Evolutionary conservation across 2,888 invertebrate genomes (phyloP), one percentile per base, ranked within the genome.

Genomic region (Melanostoma scalare): DNA sequence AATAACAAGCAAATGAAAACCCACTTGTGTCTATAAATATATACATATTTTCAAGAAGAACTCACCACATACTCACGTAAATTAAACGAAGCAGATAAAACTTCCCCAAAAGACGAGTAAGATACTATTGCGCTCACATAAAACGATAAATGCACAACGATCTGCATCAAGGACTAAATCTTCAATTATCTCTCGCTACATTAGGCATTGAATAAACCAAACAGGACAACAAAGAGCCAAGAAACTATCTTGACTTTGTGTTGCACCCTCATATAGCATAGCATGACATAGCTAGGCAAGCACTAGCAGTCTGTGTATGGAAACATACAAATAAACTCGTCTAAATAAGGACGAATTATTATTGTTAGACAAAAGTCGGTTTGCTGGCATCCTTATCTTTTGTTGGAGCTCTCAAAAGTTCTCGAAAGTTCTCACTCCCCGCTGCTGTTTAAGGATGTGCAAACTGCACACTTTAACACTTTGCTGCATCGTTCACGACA

Each of bases 161-260:
- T 84, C 71, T 84, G 84, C 78, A 84, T 71, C 78, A 79, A 78
- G 74, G 71, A 85, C 68, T 85, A 85, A 85, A 76, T 85, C 85
- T 80, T 80, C 72, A 85, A 80, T 85, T 85, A 85, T 85, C 85
- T 85, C 63, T 67, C 80, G 85, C 79, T 76, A 85, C 85, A 85
- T 85, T 85, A 79, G 80, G 72, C 80, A 80, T 80, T 68, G 72
- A 80, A 63, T 85, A 80, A 72, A 72, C 68, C 56, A 72, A 53
- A 69, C 60, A 69, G 63, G 48, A 65, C 44, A 50, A 61, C 53
- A 40, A 40, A 69, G 36, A 75, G 63, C 46, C 67, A 76, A 72
- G 60, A 50, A 63, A 52, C 69, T 72, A 56, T 73, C 69, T 78
- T 67, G 53, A 44, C 20, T 63, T 36, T 31, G 3, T 38, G 20